phyloP scores from a whole-genome alignment of 2,797 vertebrate species.

The Sarcophilus harrisii region DNA sequence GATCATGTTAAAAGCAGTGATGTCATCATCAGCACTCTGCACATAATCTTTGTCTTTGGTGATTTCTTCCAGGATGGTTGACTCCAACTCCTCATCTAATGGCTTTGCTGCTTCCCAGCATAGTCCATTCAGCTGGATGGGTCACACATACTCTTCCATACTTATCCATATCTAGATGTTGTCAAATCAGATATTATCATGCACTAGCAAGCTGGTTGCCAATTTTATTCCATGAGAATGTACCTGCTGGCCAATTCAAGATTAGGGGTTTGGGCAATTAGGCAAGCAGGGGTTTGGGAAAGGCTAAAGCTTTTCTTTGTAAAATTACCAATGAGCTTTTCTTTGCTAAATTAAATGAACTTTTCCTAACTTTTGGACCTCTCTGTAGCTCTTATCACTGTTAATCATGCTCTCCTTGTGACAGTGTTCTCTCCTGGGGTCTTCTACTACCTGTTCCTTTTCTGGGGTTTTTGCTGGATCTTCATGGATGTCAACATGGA shows the following conservation, averaged over 20 bases:
- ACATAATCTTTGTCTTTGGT: neutral
- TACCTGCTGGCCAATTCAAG: neutral
- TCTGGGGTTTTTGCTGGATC: neutral
- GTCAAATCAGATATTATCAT: neutral
- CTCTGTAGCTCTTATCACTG: neutral
- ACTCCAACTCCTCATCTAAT: neutral
- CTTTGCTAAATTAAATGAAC: neutral
- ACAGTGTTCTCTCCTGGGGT: neutral
- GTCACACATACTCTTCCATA: conserved; percentile 74
- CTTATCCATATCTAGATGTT: neutral
- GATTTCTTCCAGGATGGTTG: neutral
- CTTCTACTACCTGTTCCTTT: neutral
- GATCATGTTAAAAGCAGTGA: neutral
- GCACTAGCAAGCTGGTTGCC: neutral
- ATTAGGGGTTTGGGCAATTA: too few species aligned
- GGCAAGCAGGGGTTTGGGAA: neutral
- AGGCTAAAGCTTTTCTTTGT: neutral
- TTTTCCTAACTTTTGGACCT: neutral
- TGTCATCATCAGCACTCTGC: neutral
- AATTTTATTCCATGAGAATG: neutral
- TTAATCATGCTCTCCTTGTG: neutral
- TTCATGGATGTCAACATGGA: neutral
- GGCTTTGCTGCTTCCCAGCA: neutral
- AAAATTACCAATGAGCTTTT: neutral
- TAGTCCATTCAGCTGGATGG: neutral